Conservation (phyloP, 2,113 vertebrate species). For the Hippocampus comes region DNA sequence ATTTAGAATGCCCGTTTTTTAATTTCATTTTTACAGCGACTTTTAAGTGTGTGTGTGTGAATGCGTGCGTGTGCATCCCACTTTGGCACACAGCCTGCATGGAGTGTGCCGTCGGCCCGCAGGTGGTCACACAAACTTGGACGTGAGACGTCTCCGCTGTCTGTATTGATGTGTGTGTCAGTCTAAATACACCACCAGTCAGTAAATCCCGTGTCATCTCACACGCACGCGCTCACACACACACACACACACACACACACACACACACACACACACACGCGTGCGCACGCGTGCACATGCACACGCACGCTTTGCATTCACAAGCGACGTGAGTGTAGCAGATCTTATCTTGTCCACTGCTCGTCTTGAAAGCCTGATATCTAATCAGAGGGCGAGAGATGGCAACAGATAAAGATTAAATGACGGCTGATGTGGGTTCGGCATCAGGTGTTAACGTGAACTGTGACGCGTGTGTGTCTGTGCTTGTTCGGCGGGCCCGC, state of each 20-base stretch:
- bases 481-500: slow-evolving; percentile 1
- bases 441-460: slow-evolving; percentile 38
- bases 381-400: slow-evolving; percentile 69
- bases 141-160: slow-evolving; percentile 14
- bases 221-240: not conserved
- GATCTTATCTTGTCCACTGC: slow-evolving; percentile 62
- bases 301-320: slow-evolving; percentile 8
- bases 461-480: slow-evolving; percentile 17
- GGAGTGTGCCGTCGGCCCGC: slow-evolving; percentile 38
- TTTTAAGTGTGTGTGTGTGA: slow-evolving; percentile 3
- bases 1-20: not conserved
- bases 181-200: slow-evolving; percentile 19
- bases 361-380: slow-evolving; percentile 48
- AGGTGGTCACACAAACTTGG: slow-evolving; percentile 40
- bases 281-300: not conserved
- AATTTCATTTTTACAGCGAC: not conserved
- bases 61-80: slow-evolving; percentile 8
- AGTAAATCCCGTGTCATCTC: slow-evolving; percentile 3
- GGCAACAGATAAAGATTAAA: slow-evolving; percentile 67
- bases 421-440: slow-evolving; percentile 57
- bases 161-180: slow-evolving; percentile 28
- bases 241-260: slow-evolving; percentile 9
- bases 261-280: slow-evolving; percentile 11
- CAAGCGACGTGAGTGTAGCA: slow-evolving; percentile 39
- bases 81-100: slow-evolving; percentile 20